Evolutionary conservation across 2,797 vertebrate genomes (phyloP), one percentile per base, ranked within the genome.

Genomic region (Cossypha niveicapilla): DNA sequence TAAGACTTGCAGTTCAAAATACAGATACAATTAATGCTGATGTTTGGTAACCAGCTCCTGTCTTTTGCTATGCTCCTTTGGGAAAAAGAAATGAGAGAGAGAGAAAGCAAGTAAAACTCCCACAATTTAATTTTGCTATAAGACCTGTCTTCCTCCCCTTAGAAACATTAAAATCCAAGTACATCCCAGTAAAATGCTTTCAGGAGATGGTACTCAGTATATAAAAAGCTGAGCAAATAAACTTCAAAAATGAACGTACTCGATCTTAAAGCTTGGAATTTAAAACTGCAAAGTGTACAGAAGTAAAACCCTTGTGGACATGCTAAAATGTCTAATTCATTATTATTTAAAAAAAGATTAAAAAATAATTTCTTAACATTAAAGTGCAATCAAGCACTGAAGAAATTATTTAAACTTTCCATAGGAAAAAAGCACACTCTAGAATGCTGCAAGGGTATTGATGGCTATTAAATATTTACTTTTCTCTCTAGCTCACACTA

Each of bases 401-500:
- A 97, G 97, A 97, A 98, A 98, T 98, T 94, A 97, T 97, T 98
- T 97, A 96, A 98, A 97, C 93, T 97, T 97, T 98, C 95, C 92
- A 94, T 93, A 89, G 90, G 96, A 96, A 94, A 92, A 81, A 78
- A 90, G 53, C 67, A 84, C 88, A 94, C 91, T 95, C 95, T 96
- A 97, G 97, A 97, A 98, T 97, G 96, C 97, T 97, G 94, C 94
- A 92, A 97, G 97, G 94, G 96, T 98, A 98, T 98, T 98, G 98
- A 98, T 98, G 98, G 97, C 97, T 98, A 98, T 98, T 98, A 98
- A 98, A 98, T 98, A 98, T 98, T 98, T 98, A 98, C 98, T 98
- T 98, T 98, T 97, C 98, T 97, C 97, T 97, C 97, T 96, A 97
- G 97, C 97, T 97, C 97, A 98, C 97, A 97, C 97, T 97, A 97